Evolutionary conservation across 2,888 invertebrate genomes (phyloP), one percentile per base, ranked within the genome.

Genomic region (Rhingia campestris): DNA sequence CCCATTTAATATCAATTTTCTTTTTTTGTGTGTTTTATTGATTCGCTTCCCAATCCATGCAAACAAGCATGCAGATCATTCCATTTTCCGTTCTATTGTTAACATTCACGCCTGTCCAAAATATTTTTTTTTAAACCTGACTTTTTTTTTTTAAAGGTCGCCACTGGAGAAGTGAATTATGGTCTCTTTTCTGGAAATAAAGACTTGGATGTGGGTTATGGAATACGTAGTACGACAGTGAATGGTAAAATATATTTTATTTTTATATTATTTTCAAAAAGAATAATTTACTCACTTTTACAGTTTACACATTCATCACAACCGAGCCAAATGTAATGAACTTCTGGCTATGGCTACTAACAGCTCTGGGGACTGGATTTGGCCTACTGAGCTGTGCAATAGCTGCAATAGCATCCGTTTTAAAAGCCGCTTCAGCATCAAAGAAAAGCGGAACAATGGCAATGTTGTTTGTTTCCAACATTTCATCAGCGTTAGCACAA

Each of bases 161-260:
- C 90, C 1, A 95, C 94, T 64, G 97, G 97, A 0, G 93, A 93
- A 86, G 94, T 97, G 79, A 94, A 95, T 89, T 96, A 97, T 89
- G 98, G 98, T 0, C 93, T 98, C 6, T 97, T 98, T 89, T 95
- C 95, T 88, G 98, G 98, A 0, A 94, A 94, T 86, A 97, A 97
- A 90, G 94, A 95, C 87, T 91, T 98, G 41, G 95, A 97, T 90
- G 94, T 94, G 75, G 96, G 95, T 3, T 95, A 96, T 88, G 98
- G 97, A 4, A 94, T 94, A 93, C 94, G 97, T 88, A 93, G 93
- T 67, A 93, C 95, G 88, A 94, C 95, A 81, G 94, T 97, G 86
- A 95, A 95, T 89, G 95, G 97, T 97, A 91, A 93, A 86, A 30
- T n/a, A 1, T 2, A 35, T 49, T 58, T 43, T 35, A 30, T 0